phyloP scores from a whole-genome alignment of 2,888 invertebrate genomes.

The Gymnocheta viridis region DNA sequence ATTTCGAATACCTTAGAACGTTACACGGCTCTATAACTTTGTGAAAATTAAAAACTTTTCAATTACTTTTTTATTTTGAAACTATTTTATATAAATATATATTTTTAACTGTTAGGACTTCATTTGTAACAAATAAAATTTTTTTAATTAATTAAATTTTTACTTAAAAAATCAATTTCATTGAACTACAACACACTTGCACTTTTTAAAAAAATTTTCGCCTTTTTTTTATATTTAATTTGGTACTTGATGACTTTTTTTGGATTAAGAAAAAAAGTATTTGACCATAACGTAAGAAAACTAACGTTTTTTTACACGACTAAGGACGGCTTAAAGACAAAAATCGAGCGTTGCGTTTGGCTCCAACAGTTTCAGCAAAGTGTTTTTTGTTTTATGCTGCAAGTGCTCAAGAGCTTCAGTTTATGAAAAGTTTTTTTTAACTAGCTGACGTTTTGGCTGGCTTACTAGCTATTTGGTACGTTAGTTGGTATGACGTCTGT shows the following conservation, averaged over 20 bases:
- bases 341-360: constrained; percentile 75
- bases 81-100: constrained; percentile 1
- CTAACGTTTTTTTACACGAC: constrained; percentile 54
- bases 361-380: constrained; percentile 78
- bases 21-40: constrained; percentile 9
- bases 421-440: constrained; percentile 40
- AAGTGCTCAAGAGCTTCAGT: constrained; percentile 69
- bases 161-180: constrained; percentile 2
- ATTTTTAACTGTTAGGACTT: constrained; percentile 47
- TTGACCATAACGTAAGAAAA: constrained; percentile 56
- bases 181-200: constrained; percentile 28
- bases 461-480: constrained; percentile 10
- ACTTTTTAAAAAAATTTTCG: constrained; percentile 41
- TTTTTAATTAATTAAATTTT: constrained; percentile 33
- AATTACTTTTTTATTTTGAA: constrained; percentile 10
- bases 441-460: constrained; percentile 28
- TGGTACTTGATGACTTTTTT: constrained; percentile 72
- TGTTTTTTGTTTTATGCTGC: constrained; percentile 73
- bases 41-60: neutral
- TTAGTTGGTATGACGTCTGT: constrained; percentile 16
- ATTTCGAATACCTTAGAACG: constrained; percentile 43
- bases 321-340: constrained; percentile 67
- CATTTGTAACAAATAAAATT: constrained; percentile 53
- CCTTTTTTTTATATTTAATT: constrained; percentile 42
- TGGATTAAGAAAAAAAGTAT: constrained; percentile 44